Percentiles rank a stretch among this genome's conserved stretches.
phyloP scores from a whole-genome alignment of 1,140 invertebrate genomes.

The Drosophila rufa region DNA sequence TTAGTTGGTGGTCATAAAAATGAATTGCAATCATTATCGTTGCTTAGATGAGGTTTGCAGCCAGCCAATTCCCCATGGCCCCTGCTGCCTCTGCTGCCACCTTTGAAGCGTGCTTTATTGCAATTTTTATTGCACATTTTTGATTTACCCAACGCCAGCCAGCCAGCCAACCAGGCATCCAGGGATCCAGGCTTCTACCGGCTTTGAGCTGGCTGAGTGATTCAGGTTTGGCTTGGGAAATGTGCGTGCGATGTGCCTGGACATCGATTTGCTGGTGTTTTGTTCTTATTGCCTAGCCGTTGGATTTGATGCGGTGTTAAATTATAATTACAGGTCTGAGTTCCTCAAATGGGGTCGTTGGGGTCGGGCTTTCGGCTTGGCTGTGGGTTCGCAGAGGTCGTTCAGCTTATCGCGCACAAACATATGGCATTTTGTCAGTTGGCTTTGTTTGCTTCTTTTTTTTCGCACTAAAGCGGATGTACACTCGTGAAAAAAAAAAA shows the following conservation, averaged over 20 bases:
- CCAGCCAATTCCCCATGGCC: constrained; percentile 18
- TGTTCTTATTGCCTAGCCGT: constrained; percentile 30
- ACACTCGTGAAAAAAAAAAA: constrained; percentile 9
- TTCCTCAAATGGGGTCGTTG: constrained; percentile 33
- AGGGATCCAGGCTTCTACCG: neutral
- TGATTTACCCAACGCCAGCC: constrained; percentile 59
- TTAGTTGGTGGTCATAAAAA: constrained; percentile 74
- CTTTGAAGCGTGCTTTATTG: constrained; percentile 62
- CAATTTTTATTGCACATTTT: constrained; percentile 76
- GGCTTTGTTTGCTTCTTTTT: constrained; percentile 43
- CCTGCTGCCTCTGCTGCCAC: constrained; percentile 16
- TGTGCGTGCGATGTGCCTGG: constrained; percentile 45
- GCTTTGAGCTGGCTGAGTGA: constrained; percentile 37
- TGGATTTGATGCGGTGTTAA: constrained; percentile 58
- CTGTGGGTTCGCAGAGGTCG: neutral
- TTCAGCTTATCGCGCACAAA: constrained; percentile 69
- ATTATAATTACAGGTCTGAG: constrained; percentile 78
- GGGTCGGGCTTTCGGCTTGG: neutral
- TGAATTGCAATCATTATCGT: constrained; percentile 81
- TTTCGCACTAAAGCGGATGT: constrained; percentile 34
- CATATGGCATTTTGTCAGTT: constrained; percentile 81
- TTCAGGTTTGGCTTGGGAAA: constrained; percentile 4
- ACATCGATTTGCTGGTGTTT: constrained; percentile 51
- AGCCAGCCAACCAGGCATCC: neutral
- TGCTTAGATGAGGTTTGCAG: constrained; percentile 71